Evolutionary conservation across 2,797 vertebrate genomes (phyloP).

Genomic region (Periophthalmus magnuspinnatus): DNA sequence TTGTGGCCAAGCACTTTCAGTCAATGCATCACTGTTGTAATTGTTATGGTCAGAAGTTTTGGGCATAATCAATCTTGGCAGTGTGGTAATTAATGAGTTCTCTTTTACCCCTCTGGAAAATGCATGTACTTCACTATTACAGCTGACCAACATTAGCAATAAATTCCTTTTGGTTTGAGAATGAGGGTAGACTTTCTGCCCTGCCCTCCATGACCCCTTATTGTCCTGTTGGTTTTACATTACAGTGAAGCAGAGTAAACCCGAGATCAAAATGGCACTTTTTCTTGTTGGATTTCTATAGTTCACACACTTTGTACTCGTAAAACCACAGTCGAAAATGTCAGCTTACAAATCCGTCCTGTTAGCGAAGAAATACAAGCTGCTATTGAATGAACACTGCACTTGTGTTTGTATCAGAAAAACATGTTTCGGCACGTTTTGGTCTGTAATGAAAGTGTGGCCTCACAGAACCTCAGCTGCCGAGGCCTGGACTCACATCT

Average conservation of each 20-base stretch:
- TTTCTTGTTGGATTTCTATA: constrained; percentile 30
- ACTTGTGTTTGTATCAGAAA: constrained; percentile 49
- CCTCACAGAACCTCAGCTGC: constrained; percentile 39
- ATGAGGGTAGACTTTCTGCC: constrained; percentile 70
- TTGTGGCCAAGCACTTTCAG: neutral
- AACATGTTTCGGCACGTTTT: constrained; percentile 52
- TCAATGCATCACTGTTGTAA: neutral
- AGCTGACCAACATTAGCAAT: constrained; percentile 85
- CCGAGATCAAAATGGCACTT: constrained; percentile 63
- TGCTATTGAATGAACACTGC: constrained; percentile 48
- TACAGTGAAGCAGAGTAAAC: constrained; percentile 68
- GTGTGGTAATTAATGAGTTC: constrained; percentile 74
- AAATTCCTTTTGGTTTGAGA: constrained; percentile 81
- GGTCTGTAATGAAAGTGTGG: constrained; percentile 31
- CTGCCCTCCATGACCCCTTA: constrained; percentile 53
- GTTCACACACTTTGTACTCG: constrained; percentile 9
- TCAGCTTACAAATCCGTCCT: constrained; percentile 57
- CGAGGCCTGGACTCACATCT: neutral
- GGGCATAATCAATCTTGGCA: constrained; percentile 65
- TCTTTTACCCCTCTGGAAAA: constrained; percentile 53
- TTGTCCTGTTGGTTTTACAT: constrained; percentile 78
- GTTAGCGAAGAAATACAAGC: constrained; percentile 64
- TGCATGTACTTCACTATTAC: constrained; percentile 47
- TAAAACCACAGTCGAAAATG: constrained; percentile 24
- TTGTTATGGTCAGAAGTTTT: constrained; percentile 32